phyloP scores from a whole-genome alignment of 1,140 invertebrate genomes.

The Calliphora vicina region DNA sequence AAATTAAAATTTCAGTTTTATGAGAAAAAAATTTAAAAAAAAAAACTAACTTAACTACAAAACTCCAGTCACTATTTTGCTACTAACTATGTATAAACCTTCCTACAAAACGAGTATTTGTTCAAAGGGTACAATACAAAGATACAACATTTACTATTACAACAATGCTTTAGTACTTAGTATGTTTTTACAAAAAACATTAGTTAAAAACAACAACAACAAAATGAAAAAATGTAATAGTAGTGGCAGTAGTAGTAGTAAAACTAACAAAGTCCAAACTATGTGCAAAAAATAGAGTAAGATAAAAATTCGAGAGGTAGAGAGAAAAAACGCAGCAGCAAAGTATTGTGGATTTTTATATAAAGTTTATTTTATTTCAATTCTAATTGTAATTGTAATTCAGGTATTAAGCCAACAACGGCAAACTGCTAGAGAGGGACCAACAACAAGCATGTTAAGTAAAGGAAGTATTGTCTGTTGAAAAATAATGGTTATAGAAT shows the following conservation, averaged over 20 bases:
- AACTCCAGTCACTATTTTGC: not conserved
- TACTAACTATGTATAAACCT: not conserved
- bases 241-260: not conserved
- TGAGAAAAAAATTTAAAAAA: not conserved
- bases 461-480: constrained; percentile 9
- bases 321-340: not conserved
- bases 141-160: not conserved
- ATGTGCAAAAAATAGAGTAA: not conserved
- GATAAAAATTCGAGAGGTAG: too few species aligned
- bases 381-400: constrained; percentile 14
- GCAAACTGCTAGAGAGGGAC: too few species aligned
- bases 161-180: not conserved
- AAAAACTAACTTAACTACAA: not conserved
- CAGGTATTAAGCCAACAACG: constrained; percentile 13
- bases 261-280: constrained; percentile 12
- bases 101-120: not conserved
- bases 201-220: not conserved
- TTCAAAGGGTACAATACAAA: not conserved
- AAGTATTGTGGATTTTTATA: not conserved
- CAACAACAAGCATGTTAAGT: not conserved
- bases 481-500: not conserved
- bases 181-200: not conserved
- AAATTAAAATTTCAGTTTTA: not conserved
- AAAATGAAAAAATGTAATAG: not conserved
- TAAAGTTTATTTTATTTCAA: not conserved